Evolutionary conservation across 2,113 vertebrate genomes (phyloP).

Genomic region (Callocephalon fimbriatum): DNA sequence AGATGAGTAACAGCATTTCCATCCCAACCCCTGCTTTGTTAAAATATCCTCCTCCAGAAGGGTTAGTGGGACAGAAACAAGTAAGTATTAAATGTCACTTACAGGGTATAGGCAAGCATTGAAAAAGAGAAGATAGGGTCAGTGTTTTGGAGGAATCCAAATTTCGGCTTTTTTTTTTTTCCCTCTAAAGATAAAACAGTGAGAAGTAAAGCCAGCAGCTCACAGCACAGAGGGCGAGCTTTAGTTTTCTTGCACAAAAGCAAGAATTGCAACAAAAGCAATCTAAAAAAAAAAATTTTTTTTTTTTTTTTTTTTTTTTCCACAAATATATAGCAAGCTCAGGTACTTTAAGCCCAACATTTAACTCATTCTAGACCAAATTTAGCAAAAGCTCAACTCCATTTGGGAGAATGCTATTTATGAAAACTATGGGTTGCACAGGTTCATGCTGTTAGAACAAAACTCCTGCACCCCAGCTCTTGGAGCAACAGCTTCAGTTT

Average conservation of each 20-base stretch:
- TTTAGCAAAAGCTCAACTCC: neutral
- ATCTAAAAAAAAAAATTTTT: neutral
- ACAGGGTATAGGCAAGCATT: neutral
- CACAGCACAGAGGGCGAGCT: neutral
- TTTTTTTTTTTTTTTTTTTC: neutral
- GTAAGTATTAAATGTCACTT: neutral
- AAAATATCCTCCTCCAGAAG: neutral
- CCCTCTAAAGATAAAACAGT: neutral
- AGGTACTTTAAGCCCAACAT: neutral
- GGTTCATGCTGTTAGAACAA: fast-evolving
- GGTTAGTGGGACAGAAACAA: neutral
- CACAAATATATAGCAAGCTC: neutral
- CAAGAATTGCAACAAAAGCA: neutral
- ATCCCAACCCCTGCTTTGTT: neutral
- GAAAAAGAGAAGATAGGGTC: neutral
- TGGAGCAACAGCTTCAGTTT: neutral
- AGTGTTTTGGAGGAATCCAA: neutral
- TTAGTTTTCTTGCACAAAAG: neutral
- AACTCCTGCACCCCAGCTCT: neutral
- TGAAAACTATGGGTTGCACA: neutral
- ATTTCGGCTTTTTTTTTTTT: neutral
- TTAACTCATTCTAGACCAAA: neutral
- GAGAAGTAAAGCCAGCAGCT: neutral
- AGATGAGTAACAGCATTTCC: neutral
- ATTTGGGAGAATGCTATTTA: fast-evolving